Percentiles rank a stretch among this genome's conserved stretches.
Conservation (phyloP, 2,797 vertebrate genomes). For the Nyctibius grandis region DNA sequence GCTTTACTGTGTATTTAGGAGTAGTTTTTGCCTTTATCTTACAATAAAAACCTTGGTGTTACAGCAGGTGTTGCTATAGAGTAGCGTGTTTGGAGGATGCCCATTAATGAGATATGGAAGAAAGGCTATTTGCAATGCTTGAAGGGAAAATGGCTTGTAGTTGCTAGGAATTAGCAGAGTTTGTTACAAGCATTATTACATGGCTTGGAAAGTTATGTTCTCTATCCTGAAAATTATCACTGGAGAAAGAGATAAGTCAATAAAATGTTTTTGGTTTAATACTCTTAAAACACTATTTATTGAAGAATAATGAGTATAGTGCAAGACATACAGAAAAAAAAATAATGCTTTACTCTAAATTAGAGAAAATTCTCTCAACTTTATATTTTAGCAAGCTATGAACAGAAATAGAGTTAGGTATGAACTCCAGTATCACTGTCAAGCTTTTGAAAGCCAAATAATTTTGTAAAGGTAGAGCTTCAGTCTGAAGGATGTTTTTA, state of each 20-base stretch:
- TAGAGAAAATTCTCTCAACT: not conserved
- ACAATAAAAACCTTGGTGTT: not conserved
- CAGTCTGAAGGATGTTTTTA: not conserved
- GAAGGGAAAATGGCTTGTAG: not conserved
- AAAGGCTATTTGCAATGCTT: not conserved
- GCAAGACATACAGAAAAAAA: not conserved
- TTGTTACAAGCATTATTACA: not conserved
- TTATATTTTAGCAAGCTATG: not conserved
- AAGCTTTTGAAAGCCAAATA: not conserved
- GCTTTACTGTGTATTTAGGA: not conserved
- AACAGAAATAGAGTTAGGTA: not conserved
- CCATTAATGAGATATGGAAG: not conserved
- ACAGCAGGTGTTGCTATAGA: not conserved
- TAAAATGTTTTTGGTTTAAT: not conserved
- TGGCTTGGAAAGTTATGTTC: not conserved
- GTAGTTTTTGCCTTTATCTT: not conserved
- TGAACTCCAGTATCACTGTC: not conserved
- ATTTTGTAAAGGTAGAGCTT: not conserved
- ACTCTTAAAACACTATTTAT: not conserved
- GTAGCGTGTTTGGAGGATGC: not conserved
- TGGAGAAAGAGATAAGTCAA: not conserved
- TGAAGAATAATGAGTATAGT: not conserved
- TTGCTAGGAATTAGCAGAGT: not conserved
- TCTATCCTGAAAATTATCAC: not conserved
- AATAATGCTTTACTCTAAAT: not conserved